Percentiles rank a stretch among this genome's conserved stretches.
Conservation (phyloP, 2,113 vertebrate genomes). For the Rhagologus leucostigma region DNA sequence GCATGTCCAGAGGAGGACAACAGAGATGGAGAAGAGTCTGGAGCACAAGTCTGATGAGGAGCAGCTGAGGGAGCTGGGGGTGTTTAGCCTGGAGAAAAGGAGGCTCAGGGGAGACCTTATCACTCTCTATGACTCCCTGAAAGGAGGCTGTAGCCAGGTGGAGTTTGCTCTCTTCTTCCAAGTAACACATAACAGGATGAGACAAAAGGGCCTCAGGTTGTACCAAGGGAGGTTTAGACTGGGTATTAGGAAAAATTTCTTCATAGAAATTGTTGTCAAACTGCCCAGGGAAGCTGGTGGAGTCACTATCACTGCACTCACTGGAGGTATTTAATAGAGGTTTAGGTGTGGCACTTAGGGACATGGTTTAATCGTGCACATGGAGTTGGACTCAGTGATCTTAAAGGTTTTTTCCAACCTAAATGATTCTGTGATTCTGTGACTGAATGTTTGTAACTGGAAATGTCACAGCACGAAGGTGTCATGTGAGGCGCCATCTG, state of each 20-base stretch:
- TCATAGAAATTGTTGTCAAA: not conserved
- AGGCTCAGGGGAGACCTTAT: not conserved
- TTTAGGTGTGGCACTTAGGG: not conserved
- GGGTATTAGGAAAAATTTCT: not conserved
- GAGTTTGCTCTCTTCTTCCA: not conserved
- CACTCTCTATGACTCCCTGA: not conserved
- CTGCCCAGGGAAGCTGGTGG: not conserved
- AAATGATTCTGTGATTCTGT: not conserved
- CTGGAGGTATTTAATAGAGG: not conserved
- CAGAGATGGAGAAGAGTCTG: not conserved
- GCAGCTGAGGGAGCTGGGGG: not conserved
- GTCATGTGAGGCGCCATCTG: conserved; percentile 44
- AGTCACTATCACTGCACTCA: not conserved
- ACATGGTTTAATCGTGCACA: not conserved
- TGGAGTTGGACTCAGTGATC: not conserved
- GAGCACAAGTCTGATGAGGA: not conserved
- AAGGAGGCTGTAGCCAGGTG: not conserved
- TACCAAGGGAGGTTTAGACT: not conserved
- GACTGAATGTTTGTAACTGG: not conserved
- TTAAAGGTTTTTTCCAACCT: not conserved
- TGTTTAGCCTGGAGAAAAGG: not conserved
- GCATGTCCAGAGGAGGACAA: not conserved
- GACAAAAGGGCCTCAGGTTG: not conserved
- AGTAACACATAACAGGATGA: not conserved
- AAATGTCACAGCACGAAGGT: not conserved